These are phyloP conservation scores for Yponomeuta plumbellus DNA, from an alignment of 2,888 invertebrate species.

Conservation along the genomic window DNA sequence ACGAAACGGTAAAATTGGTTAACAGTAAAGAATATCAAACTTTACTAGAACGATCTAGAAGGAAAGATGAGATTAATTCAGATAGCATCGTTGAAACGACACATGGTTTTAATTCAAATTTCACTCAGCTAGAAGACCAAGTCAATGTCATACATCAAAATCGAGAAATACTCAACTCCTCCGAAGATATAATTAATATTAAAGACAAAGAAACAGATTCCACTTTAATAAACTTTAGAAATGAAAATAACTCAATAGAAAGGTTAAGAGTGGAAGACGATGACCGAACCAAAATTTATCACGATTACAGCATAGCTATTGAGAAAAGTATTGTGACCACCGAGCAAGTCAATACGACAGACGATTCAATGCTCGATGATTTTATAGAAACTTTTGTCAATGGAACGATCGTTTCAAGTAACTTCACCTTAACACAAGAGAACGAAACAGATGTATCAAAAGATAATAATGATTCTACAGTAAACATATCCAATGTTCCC, in stretches of 20 bases:
- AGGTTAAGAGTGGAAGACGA: slow-evolving; percentile 57
- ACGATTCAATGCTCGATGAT: slow-evolving; percentile 2
- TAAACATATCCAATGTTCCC: background rate
- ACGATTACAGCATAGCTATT: slow-evolving; percentile 61
- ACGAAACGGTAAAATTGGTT: background rate
- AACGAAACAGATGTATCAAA: background rate
- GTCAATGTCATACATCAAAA: background rate
- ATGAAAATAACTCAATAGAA: slow-evolving; percentile 47
- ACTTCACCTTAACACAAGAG: background rate
- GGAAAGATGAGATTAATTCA: slow-evolving; percentile 37
- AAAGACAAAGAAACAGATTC: background rate
- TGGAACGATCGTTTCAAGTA: background rate
- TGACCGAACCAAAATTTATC: slow-evolving; percentile 54
- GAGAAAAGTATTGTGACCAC: slow-evolving; percentile 35
- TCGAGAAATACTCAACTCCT: background rate
- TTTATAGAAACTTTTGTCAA: background rate
- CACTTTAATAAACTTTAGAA: slow-evolving; percentile 24
- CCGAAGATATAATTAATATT: background rate
- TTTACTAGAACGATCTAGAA: slow-evolving; percentile 50
- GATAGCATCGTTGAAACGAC: slow-evolving; percentile 5
- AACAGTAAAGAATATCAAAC: slow-evolving; percentile 45
- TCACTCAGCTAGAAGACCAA: background rate
- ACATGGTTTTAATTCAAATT: slow-evolving; percentile 16
- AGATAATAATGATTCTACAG: background rate
- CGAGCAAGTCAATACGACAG: slow-evolving; percentile 9